These are phyloP conservation scores for Himantopus leucocephalus DNA, from an alignment of 2,113 vertebrate species.

Conservation along the genomic window DNA sequence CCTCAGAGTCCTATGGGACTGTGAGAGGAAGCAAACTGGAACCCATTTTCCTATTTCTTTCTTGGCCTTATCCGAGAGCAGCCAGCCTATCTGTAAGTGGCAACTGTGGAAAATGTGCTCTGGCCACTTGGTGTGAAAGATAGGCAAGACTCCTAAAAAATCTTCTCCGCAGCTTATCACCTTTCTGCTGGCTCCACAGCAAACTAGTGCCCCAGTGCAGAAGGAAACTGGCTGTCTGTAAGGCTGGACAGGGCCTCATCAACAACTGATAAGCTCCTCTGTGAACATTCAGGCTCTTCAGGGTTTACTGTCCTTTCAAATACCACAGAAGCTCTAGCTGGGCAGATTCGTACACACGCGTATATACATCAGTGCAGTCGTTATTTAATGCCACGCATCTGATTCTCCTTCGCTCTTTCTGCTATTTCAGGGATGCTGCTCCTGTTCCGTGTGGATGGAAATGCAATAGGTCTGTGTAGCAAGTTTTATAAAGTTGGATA, in stretches of 20 bases:
- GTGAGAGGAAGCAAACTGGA: conserved; percentile 73
- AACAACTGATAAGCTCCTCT: conserved; percentile 85
- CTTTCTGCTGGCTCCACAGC: conserved; percentile 81
- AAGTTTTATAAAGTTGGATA: neutral
- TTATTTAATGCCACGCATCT: neutral
- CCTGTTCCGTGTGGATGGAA: neutral
- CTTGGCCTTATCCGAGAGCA: conserved; percentile 71
- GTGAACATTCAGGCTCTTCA: conserved; percentile 72
- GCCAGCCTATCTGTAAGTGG: conserved; percentile 77
- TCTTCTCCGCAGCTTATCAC: conserved; percentile 85
- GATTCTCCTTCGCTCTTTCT: neutral
- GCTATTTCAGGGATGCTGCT: neutral
- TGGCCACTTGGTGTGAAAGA: conserved; percentile 82
- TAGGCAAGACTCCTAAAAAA: conserved; percentile 82
- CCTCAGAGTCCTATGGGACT: conserved; percentile 53
- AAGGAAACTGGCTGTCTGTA: conserved; percentile 84
- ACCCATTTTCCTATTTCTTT: conserved; percentile 68
- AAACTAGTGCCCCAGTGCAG: conserved; percentile 63
- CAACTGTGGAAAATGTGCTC: conserved; percentile 80
- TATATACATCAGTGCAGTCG: neutral
- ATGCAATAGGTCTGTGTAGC: neutral
- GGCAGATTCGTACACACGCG: neutral
- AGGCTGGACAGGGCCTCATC: conserved; percentile 82
- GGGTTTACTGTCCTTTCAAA: conserved; percentile 72
- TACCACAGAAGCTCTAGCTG: conserved; percentile 55